Evolutionary conservation across 1,140 invertebrate species (phyloP).

Genomic region (Eumaeus atala): DNA sequence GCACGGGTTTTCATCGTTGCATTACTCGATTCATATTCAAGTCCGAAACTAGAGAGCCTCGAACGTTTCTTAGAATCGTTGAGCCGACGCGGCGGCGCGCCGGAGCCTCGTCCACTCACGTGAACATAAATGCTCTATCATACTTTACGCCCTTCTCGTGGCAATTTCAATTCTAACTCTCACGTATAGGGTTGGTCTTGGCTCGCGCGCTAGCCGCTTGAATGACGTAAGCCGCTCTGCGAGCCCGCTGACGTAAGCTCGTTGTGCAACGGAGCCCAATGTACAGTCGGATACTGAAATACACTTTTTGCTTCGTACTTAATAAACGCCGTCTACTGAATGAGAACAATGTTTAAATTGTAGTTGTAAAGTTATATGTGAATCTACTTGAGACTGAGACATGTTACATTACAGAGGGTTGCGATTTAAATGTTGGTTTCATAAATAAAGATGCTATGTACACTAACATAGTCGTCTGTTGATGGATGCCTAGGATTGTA

Average conservation of each 20-base stretch:
- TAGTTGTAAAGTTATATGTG: too few species aligned
- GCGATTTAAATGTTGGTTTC: too few species aligned
- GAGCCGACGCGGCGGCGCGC: constrained; percentile 63
- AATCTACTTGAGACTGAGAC: too few species aligned
- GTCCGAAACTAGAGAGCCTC: constrained; percentile 69
- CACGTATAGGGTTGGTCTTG: constrained; percentile 39
- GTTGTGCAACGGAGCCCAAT: constrained; percentile 70
- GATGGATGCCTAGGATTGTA: too few species aligned
- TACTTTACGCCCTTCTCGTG: constrained; percentile 35
- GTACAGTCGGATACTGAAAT: constrained; percentile 32
- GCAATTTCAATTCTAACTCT: constrained; percentile 35
- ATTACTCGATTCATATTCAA: constrained; percentile 68
- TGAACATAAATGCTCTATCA: constrained; percentile 72
- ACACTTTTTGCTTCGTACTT: constrained; percentile 1
- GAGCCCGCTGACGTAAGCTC: constrained; percentile 71
- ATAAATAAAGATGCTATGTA: too few species aligned
- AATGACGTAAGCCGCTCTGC: constrained; percentile 70
- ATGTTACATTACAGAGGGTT: too few species aligned
- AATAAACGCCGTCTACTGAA: too few species aligned
- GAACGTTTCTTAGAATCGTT: constrained; percentile 69
- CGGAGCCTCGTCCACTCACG: constrained; percentile 71
- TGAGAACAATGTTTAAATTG: too few species aligned
- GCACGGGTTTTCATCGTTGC: constrained; percentile 31
- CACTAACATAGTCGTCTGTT: too few species aligned
- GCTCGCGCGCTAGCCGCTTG: constrained; percentile 41